Base-by-base conservation (phyloP, 2,888 invertebrate genomes). In the Pristionchus exspectatus region DNA sequence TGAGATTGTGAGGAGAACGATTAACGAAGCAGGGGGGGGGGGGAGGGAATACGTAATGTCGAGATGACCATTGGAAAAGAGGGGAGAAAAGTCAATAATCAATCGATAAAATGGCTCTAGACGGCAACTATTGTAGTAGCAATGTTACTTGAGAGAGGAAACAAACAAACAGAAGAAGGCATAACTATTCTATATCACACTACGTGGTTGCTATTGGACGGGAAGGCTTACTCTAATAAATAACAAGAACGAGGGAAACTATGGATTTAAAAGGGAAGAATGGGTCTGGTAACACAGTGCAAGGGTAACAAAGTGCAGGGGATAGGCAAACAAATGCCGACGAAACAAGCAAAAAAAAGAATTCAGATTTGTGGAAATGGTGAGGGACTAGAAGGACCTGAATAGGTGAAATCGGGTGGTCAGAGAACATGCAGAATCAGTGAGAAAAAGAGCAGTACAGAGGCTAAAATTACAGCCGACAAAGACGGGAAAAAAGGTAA, bases 241-340 rank as follows among this genome's bases (percentile, higher is more conserved):
- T 81, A 81, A n/a, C 50, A 81, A n/a, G 7, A 50, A 27, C 7
- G 44, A 56, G 56, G 38, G 81, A 27, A 81, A 16, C 30, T 38
- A 16, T 18, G 24, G 77, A n/a, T n/a, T 21, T 50, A 27, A 54
- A 54, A 16, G 50, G n/a, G 21, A 27, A 50, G 50, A 54, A 50
- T 14, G 27, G 81, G 54, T 7, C 44, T 7, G 54, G 27, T 50
- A 81, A 81, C 81, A 81, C 50, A 81, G 81, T 81, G 81, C 81
- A 54, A 81, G 81, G 81, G 81, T 81, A 81, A 81, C 81, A 81
- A 81, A 81, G 81, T 81, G 81, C 81, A 50, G 74, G 38, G 21
- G 24, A 33, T 30, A 44, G 44, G 77, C 24, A n/a, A 81, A 81
- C 81, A 54, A 81, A 54, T 4, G n/a, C 9, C 16, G n/a, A 10